These are phyloP conservation scores for Lethocerus indicus DNA, from an alignment of 1,140 invertebrate genomes.

Conservation along the genomic window DNA sequence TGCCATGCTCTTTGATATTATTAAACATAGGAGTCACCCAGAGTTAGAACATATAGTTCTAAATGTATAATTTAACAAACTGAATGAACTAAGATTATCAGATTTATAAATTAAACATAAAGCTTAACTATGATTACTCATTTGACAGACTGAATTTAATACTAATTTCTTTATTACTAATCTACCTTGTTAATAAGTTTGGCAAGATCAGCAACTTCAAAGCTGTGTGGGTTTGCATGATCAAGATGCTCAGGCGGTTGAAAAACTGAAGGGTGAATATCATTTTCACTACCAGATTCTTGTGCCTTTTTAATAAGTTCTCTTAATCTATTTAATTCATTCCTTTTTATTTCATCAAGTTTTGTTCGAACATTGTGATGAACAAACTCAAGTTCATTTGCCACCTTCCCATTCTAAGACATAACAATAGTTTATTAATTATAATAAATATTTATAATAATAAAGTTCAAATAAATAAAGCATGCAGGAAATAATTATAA, in stretches of 20 bases:
- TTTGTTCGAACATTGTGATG: slow-evolving; percentile 70
- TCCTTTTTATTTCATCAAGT: slow-evolving; percentile 85
- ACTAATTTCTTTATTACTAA: not conserved
- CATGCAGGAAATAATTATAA: too few relatives aligned
- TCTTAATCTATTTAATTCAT: slow-evolving; percentile 66
- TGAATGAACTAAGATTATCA: not conserved
- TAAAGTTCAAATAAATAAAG: too few relatives aligned
- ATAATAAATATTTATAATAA: too few relatives aligned
- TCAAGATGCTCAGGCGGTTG: slow-evolving; percentile 60
- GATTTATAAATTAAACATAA: too few relatives aligned
- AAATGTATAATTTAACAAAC: not conserved
- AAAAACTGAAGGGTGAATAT: slow-evolving; percentile 37
- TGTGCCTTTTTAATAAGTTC: slow-evolving; percentile 49
- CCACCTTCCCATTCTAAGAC: slow-evolving; percentile 73
- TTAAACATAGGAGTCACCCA: too few relatives aligned
- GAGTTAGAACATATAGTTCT: not conserved
- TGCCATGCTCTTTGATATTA: too few relatives aligned
- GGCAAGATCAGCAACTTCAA: slow-evolving; percentile 87
- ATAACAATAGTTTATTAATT: too few relatives aligned
- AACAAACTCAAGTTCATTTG: slow-evolving; percentile 76
- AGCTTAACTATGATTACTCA: too few relatives aligned
- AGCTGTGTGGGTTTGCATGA: slow-evolving; percentile 76
- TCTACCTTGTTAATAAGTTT: slow-evolving; percentile 70
- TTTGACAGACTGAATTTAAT: too few relatives aligned
- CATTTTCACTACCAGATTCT: slow-evolving; percentile 44